Percentiles rank a stretch among this genome's conserved stretches.
These are phyloP conservation scores for Zygothrica quintamaculata DNA, from an alignment of 2,888 invertebrate genomes.

Conservation along the genomic window DNA sequence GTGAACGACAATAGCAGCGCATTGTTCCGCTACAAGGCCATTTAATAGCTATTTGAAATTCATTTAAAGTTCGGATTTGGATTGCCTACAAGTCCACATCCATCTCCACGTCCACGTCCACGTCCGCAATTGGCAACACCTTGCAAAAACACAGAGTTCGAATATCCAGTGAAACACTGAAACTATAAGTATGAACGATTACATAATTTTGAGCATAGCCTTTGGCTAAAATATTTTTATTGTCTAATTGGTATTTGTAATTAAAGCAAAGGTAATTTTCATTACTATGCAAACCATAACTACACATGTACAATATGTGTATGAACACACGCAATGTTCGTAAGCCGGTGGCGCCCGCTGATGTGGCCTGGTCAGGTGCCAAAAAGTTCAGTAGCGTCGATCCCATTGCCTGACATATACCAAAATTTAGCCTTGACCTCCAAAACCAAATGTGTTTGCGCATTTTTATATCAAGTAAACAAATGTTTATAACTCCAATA, in stretches of 20 bases:
- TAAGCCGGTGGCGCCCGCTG: slow-evolving; percentile 48
- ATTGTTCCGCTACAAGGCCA: slow-evolving; percentile 58
- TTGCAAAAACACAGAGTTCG: slow-evolving; percentile 51
- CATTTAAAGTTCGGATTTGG: slow-evolving; percentile 60
- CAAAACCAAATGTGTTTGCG: slow-evolving; percentile 48
- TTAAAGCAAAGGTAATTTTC: slow-evolving; percentile 25
- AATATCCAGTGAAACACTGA: slow-evolving; percentile 25
- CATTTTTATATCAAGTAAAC: slow-evolving; percentile 22
- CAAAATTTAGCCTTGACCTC: slow-evolving; percentile 68
- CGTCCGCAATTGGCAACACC: slow-evolving; percentile 64
- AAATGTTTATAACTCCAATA: neutral
- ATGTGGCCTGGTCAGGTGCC: slow-evolving; percentile 60
- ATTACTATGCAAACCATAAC: slow-evolving; percentile 43
- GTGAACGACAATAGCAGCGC: slow-evolving; percentile 50
- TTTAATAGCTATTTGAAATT: slow-evolving; percentile 65
- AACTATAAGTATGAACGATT: slow-evolving; percentile 37
- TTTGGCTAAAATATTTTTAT: slow-evolving; percentile 27
- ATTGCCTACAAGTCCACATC: slow-evolving; percentile 36
- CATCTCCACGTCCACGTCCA: slow-evolving; percentile 64
- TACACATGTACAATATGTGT: neutral
- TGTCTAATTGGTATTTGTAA: slow-evolving; percentile 25
- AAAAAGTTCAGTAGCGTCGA: slow-evolving; percentile 56
- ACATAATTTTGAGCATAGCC: slow-evolving; percentile 19
- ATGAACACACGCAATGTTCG: slow-evolving; percentile 9
- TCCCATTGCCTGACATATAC: slow-evolving; percentile 34